A percentile compares a stretch with the other conserved stretches of the same genome.
Conservation (phyloP, 2,888 invertebrate species). For the Eilema caniola region DNA sequence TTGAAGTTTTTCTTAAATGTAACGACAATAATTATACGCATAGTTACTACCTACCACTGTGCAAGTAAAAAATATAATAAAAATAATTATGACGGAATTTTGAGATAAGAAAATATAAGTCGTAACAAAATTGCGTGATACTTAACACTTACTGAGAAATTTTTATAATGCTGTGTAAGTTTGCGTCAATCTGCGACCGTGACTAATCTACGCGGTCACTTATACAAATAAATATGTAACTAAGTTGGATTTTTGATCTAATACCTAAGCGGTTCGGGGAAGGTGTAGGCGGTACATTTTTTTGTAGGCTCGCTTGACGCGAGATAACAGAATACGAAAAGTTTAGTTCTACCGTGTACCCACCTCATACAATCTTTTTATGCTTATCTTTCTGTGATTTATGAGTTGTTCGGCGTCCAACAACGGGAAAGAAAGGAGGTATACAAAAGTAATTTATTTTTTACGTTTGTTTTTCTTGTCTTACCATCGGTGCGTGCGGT, state of each 20-base stretch:
- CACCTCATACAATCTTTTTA: constrained; percentile 86
- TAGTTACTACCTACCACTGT: constrained; percentile 30
- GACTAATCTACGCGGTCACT: constrained; percentile 42
- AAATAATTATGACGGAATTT: constrained; percentile 48
- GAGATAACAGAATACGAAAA: constrained; percentile 85
- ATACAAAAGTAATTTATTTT: constrained; percentile 87
- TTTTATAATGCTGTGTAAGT: constrained; percentile 31
- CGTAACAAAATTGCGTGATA: constrained; percentile 47
- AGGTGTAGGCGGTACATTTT: constrained; percentile 75
- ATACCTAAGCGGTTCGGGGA: constrained; percentile 66
- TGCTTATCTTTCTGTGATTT: constrained; percentile 87
- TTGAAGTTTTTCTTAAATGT: constrained; percentile 37
- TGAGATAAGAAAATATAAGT: constrained; percentile 43
- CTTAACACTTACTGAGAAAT: constrained; percentile 50
- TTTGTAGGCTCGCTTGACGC: constrained; percentile 75
- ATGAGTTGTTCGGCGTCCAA: constrained; percentile 85
- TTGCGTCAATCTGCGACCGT: constrained; percentile 39
- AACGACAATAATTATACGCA: constrained; percentile 40
- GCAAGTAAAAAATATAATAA: constrained; percentile 38
- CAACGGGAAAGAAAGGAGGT: constrained; percentile 86
- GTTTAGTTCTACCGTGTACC: constrained; percentile 85
- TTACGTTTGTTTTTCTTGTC: constrained; percentile 86
- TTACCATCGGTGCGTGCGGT: constrained; percentile 82
- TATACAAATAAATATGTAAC: constrained; percentile 26
- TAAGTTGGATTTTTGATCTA: constrained; percentile 48